Percentiles rank a stretch among this genome's conserved stretches.
phyloP scores from a whole-genome alignment of 2,888 invertebrate species.

The Pseudoips prasinana region DNA sequence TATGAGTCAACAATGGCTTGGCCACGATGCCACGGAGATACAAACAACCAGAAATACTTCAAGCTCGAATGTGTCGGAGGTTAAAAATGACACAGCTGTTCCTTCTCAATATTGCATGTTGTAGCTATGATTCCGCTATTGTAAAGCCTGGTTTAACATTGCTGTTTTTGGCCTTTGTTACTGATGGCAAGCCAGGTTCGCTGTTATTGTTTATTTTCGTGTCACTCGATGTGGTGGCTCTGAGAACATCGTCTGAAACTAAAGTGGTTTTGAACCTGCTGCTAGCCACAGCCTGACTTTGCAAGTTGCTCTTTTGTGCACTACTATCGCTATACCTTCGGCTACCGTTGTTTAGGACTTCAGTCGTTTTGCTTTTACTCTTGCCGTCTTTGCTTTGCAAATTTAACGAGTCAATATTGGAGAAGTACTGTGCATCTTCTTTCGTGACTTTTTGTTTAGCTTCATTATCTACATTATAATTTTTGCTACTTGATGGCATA shows the following conservation, averaged over 20 bases:
- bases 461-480: slow-evolving; percentile 61
- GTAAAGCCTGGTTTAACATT: slow-evolving; percentile 64
- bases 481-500: slow-evolving; percentile 70
- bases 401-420: slow-evolving; percentile 53
- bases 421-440: slow-evolving; percentile 40
- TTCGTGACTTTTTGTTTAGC: slow-evolving; percentile 53
- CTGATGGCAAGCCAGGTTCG: slow-evolving; percentile 40
- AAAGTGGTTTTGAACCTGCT: slow-evolving; percentile 71
- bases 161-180: slow-evolving; percentile 61
- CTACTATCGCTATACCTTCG: slow-evolving; percentile 68
- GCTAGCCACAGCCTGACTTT: slow-evolving; percentile 40
- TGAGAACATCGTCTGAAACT: slow-evolving; percentile 57
- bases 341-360: slow-evolving; percentile 62
- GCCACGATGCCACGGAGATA: too few relatives aligned
- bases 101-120: too few relatives aligned
- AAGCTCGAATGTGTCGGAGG: too few relatives aligned
- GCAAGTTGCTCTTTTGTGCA: slow-evolving; percentile 55
- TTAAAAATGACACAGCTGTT: too few relatives aligned
- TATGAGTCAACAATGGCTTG: too few relatives aligned
- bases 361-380: slow-evolving; percentile 46
- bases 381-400: slow-evolving; percentile 53
- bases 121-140: slow-evolving; percentile 36
- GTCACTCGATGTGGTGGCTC: slow-evolving; percentile 48
- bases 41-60: too few relatives aligned
- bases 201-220: slow-evolving; percentile 43